These are phyloP conservation scores for Colius striatus DNA, from an alignment of 2,113 vertebrate genomes.

Conservation along the genomic window DNA sequence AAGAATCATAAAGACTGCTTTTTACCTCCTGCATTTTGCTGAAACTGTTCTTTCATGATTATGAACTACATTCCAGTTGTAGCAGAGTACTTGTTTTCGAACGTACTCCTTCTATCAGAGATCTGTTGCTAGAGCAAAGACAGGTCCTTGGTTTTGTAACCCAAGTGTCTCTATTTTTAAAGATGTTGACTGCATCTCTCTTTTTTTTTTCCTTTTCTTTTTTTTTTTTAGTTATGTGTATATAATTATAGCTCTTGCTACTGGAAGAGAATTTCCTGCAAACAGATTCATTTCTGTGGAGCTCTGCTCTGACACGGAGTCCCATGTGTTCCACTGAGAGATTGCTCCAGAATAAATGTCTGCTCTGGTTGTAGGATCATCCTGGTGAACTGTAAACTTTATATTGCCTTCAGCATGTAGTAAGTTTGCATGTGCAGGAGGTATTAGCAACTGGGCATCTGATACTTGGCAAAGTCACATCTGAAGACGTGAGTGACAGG, in stretches of 20 bases:
- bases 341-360: slow-evolving; percentile 12
- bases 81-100: neutral
- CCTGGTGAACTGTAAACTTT: slow-evolving; percentile 14
- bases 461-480: slow-evolving; percentile 14
- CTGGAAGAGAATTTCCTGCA: slow-evolving; percentile 60
- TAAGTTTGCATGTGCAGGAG: slow-evolving; percentile 37
- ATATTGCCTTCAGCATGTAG: slow-evolving; percentile 43
- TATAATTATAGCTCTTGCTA: slow-evolving; percentile 52
- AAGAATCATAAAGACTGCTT: neutral
- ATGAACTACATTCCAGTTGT: neutral
- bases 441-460: slow-evolving; percentile 11
- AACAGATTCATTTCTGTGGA: slow-evolving; percentile 49
- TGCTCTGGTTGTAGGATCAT: slow-evolving; percentile 1
- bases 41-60: neutral
- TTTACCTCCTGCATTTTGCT: neutral
- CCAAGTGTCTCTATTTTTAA: slow-evolving; percentile 57
- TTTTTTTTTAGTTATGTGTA: neutral
- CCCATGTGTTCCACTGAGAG: neutral
- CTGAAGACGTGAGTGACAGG: slow-evolving; percentile 20
- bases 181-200: slow-evolving; percentile 10
- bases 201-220: neutral
- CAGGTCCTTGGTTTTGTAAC: slow-evolving; percentile 39
- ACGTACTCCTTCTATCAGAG: neutral
- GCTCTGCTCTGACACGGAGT: neutral
- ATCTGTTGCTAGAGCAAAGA: slow-evolving; percentile 6